A percentile compares a stretch with the other conserved stretches of the same genome.
Conservation (phyloP, 2,797 vertebrate genomes). For the Eurystomus glaucurus region DNA sequence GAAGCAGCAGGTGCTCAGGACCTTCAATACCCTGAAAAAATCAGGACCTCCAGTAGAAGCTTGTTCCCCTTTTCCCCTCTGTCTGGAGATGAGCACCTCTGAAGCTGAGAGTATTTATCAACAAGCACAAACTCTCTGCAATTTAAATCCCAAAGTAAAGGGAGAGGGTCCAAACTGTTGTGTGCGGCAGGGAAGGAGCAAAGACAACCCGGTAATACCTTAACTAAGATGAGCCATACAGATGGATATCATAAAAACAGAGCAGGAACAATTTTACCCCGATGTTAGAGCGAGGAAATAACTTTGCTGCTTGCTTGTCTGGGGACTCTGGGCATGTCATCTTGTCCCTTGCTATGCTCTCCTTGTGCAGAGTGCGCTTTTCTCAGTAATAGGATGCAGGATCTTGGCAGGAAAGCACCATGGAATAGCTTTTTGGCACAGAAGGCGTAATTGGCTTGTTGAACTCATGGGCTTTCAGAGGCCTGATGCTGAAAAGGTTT, state of each 20-base stretch:
- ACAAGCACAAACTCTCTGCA: background rate
- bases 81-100: background rate
- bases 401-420: background rate
- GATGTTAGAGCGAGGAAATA: background rate
- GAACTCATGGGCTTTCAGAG: fast-evolving
- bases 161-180: background rate
- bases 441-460: background rate
- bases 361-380: background rate
- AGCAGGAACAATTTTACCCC: background rate
- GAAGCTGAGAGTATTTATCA: background rate
- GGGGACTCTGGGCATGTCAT: background rate
- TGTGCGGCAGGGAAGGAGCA: background rate
- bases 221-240: no score
- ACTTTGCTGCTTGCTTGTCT: background rate
- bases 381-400: fast-evolving
- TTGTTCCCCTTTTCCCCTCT: background rate
- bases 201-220: background rate
- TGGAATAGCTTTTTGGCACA: background rate
- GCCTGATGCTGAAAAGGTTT: background rate
- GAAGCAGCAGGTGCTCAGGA: background rate
- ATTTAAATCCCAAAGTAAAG: background rate
- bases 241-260: background rate
- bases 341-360: background rate
- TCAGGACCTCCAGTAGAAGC: background rate
- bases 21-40: background rate